Evolutionary conservation across 2,113 vertebrate genomes (phyloP).

Genomic region (Takifugu flavidus): DNA sequence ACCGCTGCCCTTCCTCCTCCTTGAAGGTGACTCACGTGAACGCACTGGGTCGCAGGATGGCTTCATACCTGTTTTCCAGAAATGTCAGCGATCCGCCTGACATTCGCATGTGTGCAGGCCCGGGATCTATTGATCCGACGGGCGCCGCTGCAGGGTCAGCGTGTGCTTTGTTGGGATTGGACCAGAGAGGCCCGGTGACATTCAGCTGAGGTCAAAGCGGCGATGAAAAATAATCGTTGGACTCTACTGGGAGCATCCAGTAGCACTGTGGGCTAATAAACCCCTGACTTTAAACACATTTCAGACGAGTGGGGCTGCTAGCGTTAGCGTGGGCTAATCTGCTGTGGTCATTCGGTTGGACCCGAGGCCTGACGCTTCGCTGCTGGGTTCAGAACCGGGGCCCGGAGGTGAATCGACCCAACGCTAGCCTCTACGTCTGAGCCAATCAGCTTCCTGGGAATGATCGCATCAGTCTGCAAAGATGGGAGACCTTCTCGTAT

Average conservation of each 20-base stretch:
- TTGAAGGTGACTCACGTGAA: neutral
- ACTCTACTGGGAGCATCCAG: conserved; percentile 23
- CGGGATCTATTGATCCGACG: conserved; percentile 52
- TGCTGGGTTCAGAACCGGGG: conserved; percentile 7
- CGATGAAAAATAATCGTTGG: conserved; percentile 55
- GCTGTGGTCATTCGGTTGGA: neutral
- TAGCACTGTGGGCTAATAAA: too few relatives aligned
- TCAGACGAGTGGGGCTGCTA: neutral
- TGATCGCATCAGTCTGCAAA: too few relatives aligned
- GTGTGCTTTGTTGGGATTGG: conserved; percentile 57
- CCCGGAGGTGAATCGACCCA: too few relatives aligned
- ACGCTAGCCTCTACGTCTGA: too few relatives aligned
- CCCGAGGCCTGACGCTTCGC: conserved; percentile 5
- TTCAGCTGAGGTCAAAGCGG: conserved; percentile 63
- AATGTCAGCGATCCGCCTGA: neutral
- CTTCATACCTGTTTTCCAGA: neutral
- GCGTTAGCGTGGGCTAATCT: neutral
- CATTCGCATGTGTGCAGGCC: conserved; percentile 12
- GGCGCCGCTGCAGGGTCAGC: conserved; percentile 59
- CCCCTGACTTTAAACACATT: too few relatives aligned
- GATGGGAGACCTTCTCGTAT: conserved; percentile 21
- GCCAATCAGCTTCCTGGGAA: too few relatives aligned
- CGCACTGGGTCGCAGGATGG: too few relatives aligned
- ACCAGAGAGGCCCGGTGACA: conserved; percentile 64
- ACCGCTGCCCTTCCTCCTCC: neutral